Conservation (phyloP, 2,797 vertebrate species). For the Neosilurus hyrtlii region DNA sequence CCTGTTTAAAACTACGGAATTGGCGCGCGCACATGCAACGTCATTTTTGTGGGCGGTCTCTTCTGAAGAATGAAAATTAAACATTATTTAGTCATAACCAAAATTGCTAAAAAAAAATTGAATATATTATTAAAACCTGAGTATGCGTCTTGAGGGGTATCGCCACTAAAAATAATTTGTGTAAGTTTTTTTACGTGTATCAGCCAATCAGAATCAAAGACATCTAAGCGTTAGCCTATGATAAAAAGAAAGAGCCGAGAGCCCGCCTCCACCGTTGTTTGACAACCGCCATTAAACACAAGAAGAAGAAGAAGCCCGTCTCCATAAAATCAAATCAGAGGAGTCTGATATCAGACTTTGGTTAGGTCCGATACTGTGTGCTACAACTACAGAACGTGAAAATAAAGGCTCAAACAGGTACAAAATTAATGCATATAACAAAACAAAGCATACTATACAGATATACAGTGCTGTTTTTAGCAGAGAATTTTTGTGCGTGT, state of each 20-base stretch:
- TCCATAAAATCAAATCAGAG: background rate
- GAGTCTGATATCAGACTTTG: too few relatives aligned
- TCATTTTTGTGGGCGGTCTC: background rate
- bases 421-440: too few relatives aligned
- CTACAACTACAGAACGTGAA: too few relatives aligned
- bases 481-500: too few relatives aligned
- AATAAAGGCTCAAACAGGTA: too few relatives aligned
- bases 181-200: background rate
- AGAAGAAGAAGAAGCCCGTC: too few relatives aligned
- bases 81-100: background rate
- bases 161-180: background rate
- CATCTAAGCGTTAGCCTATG: background rate
- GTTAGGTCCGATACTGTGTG: too few relatives aligned
- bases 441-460: too few relatives aligned
- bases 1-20: background rate
- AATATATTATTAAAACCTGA: background rate
- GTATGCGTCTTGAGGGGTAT: background rate
- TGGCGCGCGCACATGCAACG: conserved; percentile 8
- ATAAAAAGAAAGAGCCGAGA: background rate
- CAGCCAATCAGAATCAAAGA: conserved; percentile 4
- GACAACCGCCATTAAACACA: too few relatives aligned
- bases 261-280: background rate
- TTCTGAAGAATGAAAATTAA: background rate
- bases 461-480: too few relatives aligned
- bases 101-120: background rate